Evolutionary conservation across 2,797 vertebrate species (phyloP).

Genomic region (Champsocephalus gunnari): DNA sequence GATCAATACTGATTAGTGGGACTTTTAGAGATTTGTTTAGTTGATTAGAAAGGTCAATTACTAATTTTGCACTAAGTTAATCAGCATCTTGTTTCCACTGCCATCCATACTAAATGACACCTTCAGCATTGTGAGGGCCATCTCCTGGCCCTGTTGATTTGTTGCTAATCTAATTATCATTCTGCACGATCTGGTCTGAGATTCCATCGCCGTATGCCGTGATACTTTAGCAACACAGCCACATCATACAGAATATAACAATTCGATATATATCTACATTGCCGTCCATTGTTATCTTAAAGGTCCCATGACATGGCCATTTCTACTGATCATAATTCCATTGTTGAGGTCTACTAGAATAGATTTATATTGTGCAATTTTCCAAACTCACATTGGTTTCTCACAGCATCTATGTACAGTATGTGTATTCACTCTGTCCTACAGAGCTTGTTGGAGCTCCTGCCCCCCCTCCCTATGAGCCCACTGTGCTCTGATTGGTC

Average conservation of each 20-base stretch:
- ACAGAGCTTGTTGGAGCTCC: too few species aligned
- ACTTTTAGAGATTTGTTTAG: conserved; percentile 88
- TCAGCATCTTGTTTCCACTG: conserved; percentile 86
- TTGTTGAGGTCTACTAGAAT: too few species aligned
- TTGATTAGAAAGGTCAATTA: conserved; percentile 92
- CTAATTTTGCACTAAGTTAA: conserved; percentile 91
- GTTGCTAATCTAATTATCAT: conserved; percentile 75
- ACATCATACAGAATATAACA: background rate
- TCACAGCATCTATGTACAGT: too few species aligned
- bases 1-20: conserved; percentile 89
- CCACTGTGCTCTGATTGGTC: too few species aligned
- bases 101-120: conserved; percentile 85
- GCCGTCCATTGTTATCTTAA: conserved; percentile 14
- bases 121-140: conserved; percentile 78
- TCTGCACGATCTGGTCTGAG: conserved; percentile 46
- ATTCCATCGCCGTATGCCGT: conserved; percentile 43
- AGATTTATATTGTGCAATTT: too few species aligned
- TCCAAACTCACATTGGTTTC: too few species aligned
- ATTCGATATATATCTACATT: background rate
- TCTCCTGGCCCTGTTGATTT: conserved; percentile 76
- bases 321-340: too few species aligned
- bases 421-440: too few species aligned
- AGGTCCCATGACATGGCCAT: too few species aligned
- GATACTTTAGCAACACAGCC: conserved; percentile 1
- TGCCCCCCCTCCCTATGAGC: too few species aligned